Base-by-base conservation (phyloP, 2,888 invertebrate genomes). In the Drosophila austrosaltans region DNA sequence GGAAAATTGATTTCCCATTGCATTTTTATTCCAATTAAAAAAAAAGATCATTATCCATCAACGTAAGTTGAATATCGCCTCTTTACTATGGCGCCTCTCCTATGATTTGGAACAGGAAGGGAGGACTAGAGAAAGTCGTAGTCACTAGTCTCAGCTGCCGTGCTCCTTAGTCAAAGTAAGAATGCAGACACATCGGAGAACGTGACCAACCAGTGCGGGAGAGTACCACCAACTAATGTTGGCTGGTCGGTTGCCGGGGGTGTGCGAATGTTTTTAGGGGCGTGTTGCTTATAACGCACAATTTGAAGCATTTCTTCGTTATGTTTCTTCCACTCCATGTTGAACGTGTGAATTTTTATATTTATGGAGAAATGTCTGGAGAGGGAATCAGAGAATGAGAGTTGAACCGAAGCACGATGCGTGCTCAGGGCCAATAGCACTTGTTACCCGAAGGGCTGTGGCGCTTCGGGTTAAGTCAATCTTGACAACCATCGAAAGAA, bases 261-360 rank as follows among this genome's bases (percentile, higher is more conserved):
- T 30, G n/a, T 16, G 28, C 53, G 10, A 58, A 22, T 48, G 48
- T 48, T 48, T 16, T 22, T 10, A 10, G 69, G 77, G 85, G 85
- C 85, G 81, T 77, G 77, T 65, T 75, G 72, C 73, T 78, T 70
- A 69, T 74, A 82, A 87, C 88, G 87, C 87, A 88, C 83, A 85
- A 87, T 87, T 88, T 87, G 80, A 87, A 81, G 87, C 87, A 77
- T 74, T 82, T 81, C 73, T 81, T 36, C 8, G 36, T 8, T 10
- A 36, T 36, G 36, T 36, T 36, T 25, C 2, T 30, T 73, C 48
- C 3, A 25, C 48, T 48, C 73, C 42, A 30, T 61, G 44, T 16
- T 70, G 75, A 66, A 75, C 78, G 80, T 82, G 84, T 72, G 70
- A 76, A 66, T 53, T 69, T 36, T 61, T 39, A 20, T 48, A 36